phyloP scores from a whole-genome alignment of 2,797 vertebrate species.

The Arctocebus calabarensis region DNA sequence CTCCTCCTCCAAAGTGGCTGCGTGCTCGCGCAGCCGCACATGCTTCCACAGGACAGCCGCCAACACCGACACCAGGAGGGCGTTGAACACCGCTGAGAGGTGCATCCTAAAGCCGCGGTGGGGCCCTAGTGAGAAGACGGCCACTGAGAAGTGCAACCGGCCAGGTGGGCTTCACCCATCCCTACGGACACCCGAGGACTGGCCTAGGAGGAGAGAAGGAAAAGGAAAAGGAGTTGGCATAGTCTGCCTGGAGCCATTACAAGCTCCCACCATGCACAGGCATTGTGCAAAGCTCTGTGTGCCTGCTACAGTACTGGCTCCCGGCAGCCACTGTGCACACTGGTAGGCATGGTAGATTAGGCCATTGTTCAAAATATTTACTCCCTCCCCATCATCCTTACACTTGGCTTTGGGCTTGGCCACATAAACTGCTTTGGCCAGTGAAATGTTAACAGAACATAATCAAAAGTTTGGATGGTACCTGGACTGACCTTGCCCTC shows the following conservation, averaged over 20 bases:
- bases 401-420: neutral
- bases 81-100: conserved; percentile 94
- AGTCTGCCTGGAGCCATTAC: neutral
- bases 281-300: neutral
- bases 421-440: neutral
- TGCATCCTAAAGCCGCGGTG: conserved; percentile 93
- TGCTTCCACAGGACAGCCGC: conserved; percentile 98
- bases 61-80: conserved; percentile 94
- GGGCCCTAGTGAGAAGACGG: conserved; percentile 88
- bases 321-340: rapidly evolving
- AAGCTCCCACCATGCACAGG: neutral
- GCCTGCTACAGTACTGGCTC: neutral
- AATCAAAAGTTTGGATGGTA: neutral
- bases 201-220: conserved; percentile 75
- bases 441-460: neutral
- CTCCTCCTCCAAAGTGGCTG: conserved; percentile 93
- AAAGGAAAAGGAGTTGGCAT: conserved; percentile 9
- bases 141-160: conserved; percentile 60
- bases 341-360: neutral
- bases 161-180: conserved; percentile 83
- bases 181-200: conserved; percentile 72
- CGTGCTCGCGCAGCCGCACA: conserved; percentile 92
- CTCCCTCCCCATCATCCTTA: neutral
- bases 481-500: neutral
- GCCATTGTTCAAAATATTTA: rapidly evolving